Conservation (phyloP, 1,140 invertebrate genomes). For the Helicoverpa armigera region DNA sequence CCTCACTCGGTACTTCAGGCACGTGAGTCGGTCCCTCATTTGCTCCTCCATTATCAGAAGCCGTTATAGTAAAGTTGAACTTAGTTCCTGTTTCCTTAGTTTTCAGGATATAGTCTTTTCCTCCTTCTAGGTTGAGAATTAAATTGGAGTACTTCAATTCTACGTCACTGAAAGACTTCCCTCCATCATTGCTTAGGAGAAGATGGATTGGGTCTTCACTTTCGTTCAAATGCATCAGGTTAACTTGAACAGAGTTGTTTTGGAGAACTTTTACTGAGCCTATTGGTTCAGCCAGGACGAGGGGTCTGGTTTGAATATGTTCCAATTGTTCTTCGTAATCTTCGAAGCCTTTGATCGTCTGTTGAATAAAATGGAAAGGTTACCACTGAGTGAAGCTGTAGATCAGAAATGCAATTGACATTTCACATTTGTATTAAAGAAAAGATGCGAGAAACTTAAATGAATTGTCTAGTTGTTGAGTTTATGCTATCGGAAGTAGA, state of each 20-base stretch:
- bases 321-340: conserved; percentile 57
- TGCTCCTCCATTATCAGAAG: conserved; percentile 59
- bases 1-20: too few relatives aligned
- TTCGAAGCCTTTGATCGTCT: conserved; percentile 55
- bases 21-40: conserved; percentile 59
- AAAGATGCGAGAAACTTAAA: too few relatives aligned
- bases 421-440: too few relatives aligned
- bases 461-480: too few relatives aligned
- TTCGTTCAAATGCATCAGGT: conserved; percentile 77
- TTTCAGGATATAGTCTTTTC: conserved; percentile 82
- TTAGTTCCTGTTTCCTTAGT: conserved; percentile 83
- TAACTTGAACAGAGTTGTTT: conserved; percentile 83
- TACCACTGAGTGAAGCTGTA: neutral
- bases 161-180: conserved; percentile 74
- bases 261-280: conserved; percentile 80
- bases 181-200: conserved; percentile 80
- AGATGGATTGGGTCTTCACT: conserved; percentile 79
- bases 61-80: conserved; percentile 82
- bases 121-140: conserved; percentile 78
- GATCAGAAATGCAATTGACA: neutral
- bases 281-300: conserved; percentile 80
- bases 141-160: conserved; percentile 78
- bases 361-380: conserved; percentile 43
- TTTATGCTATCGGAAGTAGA: too few relatives aligned
- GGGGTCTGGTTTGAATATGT: conserved; percentile 61